A percentile compares a stretch with the other conserved stretches of the same genome.
Conservation (phyloP, 2,113 vertebrate species). For the Lepus timidus region DNA sequence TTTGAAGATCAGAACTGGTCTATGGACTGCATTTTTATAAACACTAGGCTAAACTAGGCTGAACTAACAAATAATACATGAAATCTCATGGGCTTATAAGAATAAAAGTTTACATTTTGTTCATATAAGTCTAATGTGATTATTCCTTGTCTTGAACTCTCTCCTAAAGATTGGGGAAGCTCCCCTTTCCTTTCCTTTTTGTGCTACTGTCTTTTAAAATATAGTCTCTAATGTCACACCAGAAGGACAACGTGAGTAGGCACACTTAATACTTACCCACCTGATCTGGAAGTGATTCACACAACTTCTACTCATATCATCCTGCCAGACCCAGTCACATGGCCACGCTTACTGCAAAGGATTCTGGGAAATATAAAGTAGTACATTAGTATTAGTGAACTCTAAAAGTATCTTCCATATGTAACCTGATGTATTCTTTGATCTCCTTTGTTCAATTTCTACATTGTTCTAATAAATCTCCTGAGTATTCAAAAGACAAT, state of each 20-base stretch:
- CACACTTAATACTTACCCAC: neutral
- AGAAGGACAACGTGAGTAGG: neutral
- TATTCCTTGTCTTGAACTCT: neutral
- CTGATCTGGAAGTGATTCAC: neutral
- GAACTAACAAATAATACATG: slow-evolving; percentile 16
- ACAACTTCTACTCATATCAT: neutral
- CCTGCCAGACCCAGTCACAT: neutral
- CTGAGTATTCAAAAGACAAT: neutral
- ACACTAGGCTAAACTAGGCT: neutral
- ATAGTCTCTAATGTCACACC: neutral
- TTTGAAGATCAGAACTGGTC: neutral
- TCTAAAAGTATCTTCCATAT: neutral
- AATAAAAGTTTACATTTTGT: slow-evolving; percentile 24
- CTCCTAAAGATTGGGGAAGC: neutral
- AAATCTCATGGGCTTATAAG: neutral
- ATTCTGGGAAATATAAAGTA: slow-evolving; percentile 10
- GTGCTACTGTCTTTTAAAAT: neutral
- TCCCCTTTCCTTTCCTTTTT: neutral
- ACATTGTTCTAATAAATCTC: neutral
- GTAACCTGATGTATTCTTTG: neutral
- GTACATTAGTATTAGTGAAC: neutral
- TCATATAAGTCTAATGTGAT: neutral
- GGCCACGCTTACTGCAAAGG: neutral
- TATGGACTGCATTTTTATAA: slow-evolving; percentile 14
- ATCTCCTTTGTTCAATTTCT: neutral